Percentiles rank a stretch among this genome's conserved stretches.
These are phyloP conservation scores for Itoplectis maculator DNA, from an alignment of 2,888 invertebrate genomes.

Conservation along the genomic window DNA sequence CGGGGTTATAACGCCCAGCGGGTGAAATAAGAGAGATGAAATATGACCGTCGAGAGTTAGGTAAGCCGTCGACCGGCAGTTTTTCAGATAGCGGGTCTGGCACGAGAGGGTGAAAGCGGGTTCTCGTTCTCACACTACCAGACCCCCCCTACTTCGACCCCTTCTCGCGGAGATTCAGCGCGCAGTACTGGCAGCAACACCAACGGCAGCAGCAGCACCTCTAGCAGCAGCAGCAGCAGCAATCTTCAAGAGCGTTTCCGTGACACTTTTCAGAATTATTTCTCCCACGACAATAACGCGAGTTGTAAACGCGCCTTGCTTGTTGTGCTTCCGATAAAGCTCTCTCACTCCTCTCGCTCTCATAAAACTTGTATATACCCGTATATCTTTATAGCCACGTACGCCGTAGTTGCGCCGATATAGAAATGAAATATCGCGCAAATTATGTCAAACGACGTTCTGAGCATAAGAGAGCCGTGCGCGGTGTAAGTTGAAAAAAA, in stretches of 20 bases:
- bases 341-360: constrained; percentile 30
- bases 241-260: constrained; percentile 67
- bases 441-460: neutral
- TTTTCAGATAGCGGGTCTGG: constrained; percentile 63
- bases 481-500: neutral
- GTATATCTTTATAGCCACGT: constrained; percentile 33
- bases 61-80: constrained; percentile 74
- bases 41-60: constrained; percentile 75
- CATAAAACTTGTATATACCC: constrained; percentile 35
- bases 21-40: constrained; percentile 72
- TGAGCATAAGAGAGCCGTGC: neutral
- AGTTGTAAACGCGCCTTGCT: constrained; percentile 65
- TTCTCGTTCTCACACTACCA: constrained; percentile 37
- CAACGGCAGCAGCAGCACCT: constrained; percentile 53
- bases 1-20: constrained; percentile 70
- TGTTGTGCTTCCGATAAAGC: constrained; percentile 62
- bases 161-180: constrained; percentile 4
- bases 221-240: constrained; percentile 46
- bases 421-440: constrained; percentile 14
- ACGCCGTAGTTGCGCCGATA: neutral
- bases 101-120: constrained; percentile 45
- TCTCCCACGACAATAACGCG: constrained; percentile 67
- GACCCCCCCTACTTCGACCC: neutral
- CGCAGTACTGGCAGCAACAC: constrained; percentile 39
- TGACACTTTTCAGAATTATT: constrained; percentile 67